These are phyloP conservation scores for Chionomys nivalis DNA, from an alignment of 2,113 vertebrate genomes.

Conservation along the genomic window DNA sequence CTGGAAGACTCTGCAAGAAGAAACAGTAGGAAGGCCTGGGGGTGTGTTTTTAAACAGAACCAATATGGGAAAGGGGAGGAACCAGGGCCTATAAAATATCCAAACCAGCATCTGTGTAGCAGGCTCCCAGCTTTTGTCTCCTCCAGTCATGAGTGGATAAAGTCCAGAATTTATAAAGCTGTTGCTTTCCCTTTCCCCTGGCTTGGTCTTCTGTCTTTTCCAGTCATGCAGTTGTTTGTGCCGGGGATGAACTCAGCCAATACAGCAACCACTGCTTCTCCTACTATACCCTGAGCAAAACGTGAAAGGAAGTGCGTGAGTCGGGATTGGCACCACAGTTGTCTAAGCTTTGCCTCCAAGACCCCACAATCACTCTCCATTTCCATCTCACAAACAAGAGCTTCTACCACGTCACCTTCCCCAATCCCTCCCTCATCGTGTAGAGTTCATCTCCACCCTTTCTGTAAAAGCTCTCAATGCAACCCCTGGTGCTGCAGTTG, in stretches of 20 bases:
- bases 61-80: not conserved
- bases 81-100: not conserved
- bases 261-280: not conserved
- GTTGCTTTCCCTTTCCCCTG: not conserved
- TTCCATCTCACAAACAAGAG: not conserved
- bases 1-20: not conserved
- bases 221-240: not conserved
- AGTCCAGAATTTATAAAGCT: not conserved
- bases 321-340: not conserved
- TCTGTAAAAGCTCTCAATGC: not conserved
- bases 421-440: not conserved
- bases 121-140: not conserved
- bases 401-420: not conserved
- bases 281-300: not conserved
- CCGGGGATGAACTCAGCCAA: not conserved
- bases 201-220: not conserved
- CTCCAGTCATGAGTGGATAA: no score
- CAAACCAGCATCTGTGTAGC: not conserved
- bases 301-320: not conserved
- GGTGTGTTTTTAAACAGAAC: not conserved
- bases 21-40: not conserved
- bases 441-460: not conserved
- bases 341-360: not conserved
- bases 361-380: not conserved
- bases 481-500: not conserved